These are phyloP conservation scores for Achroia grisella DNA, from an alignment of 1,140 invertebrate species.

Conservation along the genomic window DNA sequence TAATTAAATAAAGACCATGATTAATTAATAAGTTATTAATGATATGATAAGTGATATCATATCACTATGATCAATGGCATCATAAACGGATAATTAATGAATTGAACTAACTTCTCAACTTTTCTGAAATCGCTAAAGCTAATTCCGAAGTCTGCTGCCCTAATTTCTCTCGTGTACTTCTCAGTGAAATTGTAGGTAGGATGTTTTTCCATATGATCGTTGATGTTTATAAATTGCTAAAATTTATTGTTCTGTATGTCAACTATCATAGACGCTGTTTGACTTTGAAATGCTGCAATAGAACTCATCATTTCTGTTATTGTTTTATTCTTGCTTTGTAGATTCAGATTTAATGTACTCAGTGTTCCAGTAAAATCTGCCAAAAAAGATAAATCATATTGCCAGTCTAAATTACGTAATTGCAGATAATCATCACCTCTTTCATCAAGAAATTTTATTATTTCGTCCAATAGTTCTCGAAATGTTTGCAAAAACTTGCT, in stretches of 20 bases:
- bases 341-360: constrained; percentile 19
- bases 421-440: constrained; percentile 22
- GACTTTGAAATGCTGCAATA: constrained; percentile 20
- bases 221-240: constrained; percentile 17
- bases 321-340: constrained; percentile 27
- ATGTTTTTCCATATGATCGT: constrained; percentile 22
- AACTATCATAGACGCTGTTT: constrained; percentile 15
- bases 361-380: constrained; percentile 20
- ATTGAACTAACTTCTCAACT: constrained; percentile 31
- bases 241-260: constrained; percentile 19
- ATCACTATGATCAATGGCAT: constrained; percentile 12
- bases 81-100: constrained; percentile 24
- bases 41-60: no score
- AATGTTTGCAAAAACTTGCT: constrained; percentile 36
- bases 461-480: constrained; percentile 27
- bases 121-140: constrained; percentile 13
- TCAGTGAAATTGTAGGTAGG: constrained; percentile 15
- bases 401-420: constrained; percentile 26
- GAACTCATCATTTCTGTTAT: constrained; percentile 19
- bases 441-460: constrained; percentile 31
- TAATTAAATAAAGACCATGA: no score
- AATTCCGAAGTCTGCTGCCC: constrained; percentile 18
- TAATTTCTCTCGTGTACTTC: constrained; percentile 18
- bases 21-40: no score
- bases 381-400: constrained; percentile 22